Percentiles rank a stretch among this genome's conserved stretches.
phyloP scores from a whole-genome alignment of 2,888 invertebrate species.

The Automeris io region DNA sequence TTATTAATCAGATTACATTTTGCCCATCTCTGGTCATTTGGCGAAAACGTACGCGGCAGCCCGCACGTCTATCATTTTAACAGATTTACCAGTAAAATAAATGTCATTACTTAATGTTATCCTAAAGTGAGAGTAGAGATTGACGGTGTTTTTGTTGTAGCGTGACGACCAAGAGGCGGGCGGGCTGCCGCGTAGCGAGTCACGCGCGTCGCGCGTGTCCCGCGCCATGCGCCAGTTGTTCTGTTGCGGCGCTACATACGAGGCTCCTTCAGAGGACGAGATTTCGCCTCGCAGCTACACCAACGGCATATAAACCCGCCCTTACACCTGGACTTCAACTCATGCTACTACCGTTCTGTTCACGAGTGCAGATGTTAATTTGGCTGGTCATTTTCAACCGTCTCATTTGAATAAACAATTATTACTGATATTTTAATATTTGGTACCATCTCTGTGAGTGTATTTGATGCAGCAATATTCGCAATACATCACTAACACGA shows the following conservation, averaged over 20 bases:
- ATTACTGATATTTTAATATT: no score
- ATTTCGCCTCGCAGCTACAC: constrained; percentile 27
- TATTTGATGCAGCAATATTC: no score
- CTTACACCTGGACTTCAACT: constrained; percentile 13
- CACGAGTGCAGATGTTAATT: constrained; percentile 21
- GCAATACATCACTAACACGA: no score
- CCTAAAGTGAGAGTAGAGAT: background rate
- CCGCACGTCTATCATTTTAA: constrained; percentile 26
- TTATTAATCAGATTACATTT: no score
- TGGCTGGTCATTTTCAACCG: constrained; percentile 43
- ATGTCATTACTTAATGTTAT: background rate
- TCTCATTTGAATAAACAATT: constrained; percentile 9
- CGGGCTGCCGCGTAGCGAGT: constrained; percentile 66
- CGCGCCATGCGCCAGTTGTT: constrained; percentile 57
- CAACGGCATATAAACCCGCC: constrained; percentile 35
- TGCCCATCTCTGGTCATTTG: no score
- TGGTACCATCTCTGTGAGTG: no score
- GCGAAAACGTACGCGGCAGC: constrained; percentile 43
- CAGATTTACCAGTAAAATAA: background rate
- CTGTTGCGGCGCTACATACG: constrained; percentile 58
- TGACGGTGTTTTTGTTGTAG: constrained; percentile 42
- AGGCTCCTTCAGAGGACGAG: constrained; percentile 53
- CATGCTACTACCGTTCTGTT: constrained; percentile 16
- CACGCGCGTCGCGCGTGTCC: constrained; percentile 49
- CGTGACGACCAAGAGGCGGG: constrained; percentile 61